These are phyloP conservation scores for Gila robusta DNA, from an alignment of 2,797 vertebrate species.

Conservation along the genomic window DNA sequence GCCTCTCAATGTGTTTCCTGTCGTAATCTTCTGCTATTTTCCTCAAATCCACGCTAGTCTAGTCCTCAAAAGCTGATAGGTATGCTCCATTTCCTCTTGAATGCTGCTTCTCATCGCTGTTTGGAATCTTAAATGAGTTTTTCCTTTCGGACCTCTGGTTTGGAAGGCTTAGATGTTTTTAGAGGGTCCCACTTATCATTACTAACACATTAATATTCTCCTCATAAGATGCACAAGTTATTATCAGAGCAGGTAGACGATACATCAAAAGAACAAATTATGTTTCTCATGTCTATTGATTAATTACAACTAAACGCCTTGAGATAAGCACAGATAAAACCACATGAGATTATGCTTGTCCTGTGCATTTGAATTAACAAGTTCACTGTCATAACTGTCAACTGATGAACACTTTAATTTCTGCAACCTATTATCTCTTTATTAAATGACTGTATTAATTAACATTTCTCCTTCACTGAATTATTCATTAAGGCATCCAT, in stretches of 20 bases:
- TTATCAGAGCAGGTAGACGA: not conserved
- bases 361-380: constrained; percentile 38
- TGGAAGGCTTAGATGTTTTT: constrained; percentile 37
- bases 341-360: constrained; percentile 5
- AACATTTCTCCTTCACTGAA: constrained; percentile 37
- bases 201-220: constrained; percentile 33
- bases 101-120: constrained; percentile 71
- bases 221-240: not conserved
- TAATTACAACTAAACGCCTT: constrained; percentile 33
- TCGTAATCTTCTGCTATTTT: constrained; percentile 79
- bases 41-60: constrained; percentile 60
- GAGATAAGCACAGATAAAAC: constrained; percentile 15
- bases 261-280: constrained; percentile 30
- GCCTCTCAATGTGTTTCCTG: constrained; percentile 74
- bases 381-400: constrained; percentile 50
- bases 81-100: constrained; percentile 78
- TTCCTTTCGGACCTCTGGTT: constrained; percentile 68
- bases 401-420: constrained; percentile 17
- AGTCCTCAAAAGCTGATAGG: constrained; percentile 69
- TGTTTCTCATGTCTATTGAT: constrained; percentile 29
- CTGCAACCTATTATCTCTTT: constrained; percentile 33
- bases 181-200: not conserved
- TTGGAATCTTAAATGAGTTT: constrained; percentile 80
- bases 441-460: constrained; percentile 48
- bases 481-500: constrained; percentile 36